Conservation (phyloP, 2,888 invertebrate species). For the Macrophya annulata region DNA sequence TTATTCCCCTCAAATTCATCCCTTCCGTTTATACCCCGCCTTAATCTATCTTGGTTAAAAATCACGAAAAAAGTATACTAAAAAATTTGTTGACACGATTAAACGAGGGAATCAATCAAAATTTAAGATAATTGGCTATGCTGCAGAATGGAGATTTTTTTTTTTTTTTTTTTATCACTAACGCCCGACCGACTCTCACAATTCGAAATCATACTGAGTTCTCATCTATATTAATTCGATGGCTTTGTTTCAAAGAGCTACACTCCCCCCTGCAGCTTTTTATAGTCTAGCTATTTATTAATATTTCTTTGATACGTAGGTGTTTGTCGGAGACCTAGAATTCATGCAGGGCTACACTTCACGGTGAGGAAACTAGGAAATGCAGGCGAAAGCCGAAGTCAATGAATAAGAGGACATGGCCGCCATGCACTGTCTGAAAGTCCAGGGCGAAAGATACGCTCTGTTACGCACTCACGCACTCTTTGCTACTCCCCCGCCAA, state of each 20-base stretch:
- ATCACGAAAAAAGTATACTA: neutral
- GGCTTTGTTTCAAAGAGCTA: neutral
- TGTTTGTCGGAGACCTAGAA: neutral
- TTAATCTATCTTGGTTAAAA: neutral
- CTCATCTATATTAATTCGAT: neutral
- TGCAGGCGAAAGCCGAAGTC: conserved; percentile 62
- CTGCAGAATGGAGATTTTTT: neutral
- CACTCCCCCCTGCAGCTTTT: neutral
- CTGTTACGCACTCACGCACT: conserved; percentile 61
- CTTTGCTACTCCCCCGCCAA: conserved; percentile 40
- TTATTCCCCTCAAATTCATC: conserved; percentile 25
- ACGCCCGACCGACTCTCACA: neutral
- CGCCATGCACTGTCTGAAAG: conserved; percentile 62
- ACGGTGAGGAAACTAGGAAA: conserved; percentile 39
- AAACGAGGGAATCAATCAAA: neutral
- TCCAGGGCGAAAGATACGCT: conserved; percentile 62
- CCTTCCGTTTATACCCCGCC: conserved; percentile 52
- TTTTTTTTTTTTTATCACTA: neutral
- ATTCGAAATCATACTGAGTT: neutral
- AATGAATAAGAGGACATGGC: conserved; percentile 60
- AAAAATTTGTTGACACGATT: neutral
- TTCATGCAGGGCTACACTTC: conserved; percentile 4
- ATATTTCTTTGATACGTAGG: neutral
- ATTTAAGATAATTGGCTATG: neutral
- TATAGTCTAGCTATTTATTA: neutral